Conservation (phyloP, 2,113 vertebrate species). For the Pygoscelis antarcticus region DNA sequence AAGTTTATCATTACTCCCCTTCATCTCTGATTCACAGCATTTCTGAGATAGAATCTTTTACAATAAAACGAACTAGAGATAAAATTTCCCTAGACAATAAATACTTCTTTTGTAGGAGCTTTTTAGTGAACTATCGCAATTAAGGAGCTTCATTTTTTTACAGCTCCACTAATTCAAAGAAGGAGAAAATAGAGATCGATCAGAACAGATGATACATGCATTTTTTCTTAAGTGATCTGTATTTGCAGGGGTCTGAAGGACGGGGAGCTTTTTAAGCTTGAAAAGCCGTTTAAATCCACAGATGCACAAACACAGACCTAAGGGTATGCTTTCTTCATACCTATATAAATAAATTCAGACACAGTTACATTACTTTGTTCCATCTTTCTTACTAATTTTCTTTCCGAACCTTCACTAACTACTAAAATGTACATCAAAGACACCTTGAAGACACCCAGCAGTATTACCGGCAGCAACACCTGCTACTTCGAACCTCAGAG, state of each 20-base stretch:
- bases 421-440: background rate
- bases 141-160: background rate
- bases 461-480: background rate
- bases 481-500: background rate
- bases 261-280: background rate
- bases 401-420: background rate
- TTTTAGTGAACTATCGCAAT: background rate
- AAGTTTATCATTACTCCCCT: constrained; percentile 53
- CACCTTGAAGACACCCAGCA: background rate
- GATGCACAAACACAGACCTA: background rate
- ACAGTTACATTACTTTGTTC: background rate
- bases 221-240: background rate
- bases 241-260: background rate
- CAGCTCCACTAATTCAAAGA: background rate
- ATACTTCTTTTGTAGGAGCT: background rate
- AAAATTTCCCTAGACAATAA: constrained; percentile 45
- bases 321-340: background rate
- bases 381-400: background rate
- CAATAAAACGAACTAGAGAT: constrained; percentile 19
- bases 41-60: constrained; percentile 58
- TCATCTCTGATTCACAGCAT: constrained; percentile 49
- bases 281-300: background rate
- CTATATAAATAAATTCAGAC: background rate
- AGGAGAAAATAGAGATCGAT: background rate
- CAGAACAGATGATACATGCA: background rate